A percentile compares a stretch with the other conserved stretches of the same genome.
These are phyloP conservation scores for Anthopleura sola DNA, from an alignment of 64 coral and sea anemone genomes.

Conservation along the genomic window DNA sequence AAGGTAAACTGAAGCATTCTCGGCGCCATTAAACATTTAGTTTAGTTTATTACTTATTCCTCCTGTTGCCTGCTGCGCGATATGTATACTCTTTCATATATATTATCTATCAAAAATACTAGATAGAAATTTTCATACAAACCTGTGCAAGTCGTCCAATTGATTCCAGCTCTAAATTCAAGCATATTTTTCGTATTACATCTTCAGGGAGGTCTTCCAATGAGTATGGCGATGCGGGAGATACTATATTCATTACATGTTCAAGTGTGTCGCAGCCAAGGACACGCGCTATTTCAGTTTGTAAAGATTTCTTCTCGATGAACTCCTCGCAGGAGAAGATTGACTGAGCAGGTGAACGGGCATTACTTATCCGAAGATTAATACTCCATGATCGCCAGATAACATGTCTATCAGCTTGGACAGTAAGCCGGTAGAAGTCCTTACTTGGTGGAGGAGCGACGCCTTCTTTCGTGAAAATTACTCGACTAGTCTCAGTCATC, in stretches of 20 bases:
- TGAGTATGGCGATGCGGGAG: not conserved
- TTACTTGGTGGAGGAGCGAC: slow-evolving; percentile 3
- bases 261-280: not conserved
- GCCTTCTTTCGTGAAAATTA: not conserved
- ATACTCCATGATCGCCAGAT: slow-evolving; percentile 16
- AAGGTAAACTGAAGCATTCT: too few relatives aligned
- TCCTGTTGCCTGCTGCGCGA: too few relatives aligned
- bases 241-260: not conserved
- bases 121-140: not conserved
- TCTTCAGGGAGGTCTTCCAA: not conserved
- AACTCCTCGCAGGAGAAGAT: not conserved
- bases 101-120: too few relatives aligned
- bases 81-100: too few relatives aligned
- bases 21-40: too few relatives aligned
- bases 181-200: slow-evolving; percentile 15
- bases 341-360: not conserved
- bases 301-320: not conserved
- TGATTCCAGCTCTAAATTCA: not conserved
- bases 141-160: slow-evolving; percentile 1
- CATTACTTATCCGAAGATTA: not conserved
- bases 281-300: not conserved
- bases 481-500: not conserved
- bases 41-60: too few relatives aligned
- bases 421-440: not conserved
- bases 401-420: not conserved